These are phyloP conservation scores for Calliopsis andreniformis DNA, from an alignment of 1,140 invertebrate species.

Conservation along the genomic window DNA sequence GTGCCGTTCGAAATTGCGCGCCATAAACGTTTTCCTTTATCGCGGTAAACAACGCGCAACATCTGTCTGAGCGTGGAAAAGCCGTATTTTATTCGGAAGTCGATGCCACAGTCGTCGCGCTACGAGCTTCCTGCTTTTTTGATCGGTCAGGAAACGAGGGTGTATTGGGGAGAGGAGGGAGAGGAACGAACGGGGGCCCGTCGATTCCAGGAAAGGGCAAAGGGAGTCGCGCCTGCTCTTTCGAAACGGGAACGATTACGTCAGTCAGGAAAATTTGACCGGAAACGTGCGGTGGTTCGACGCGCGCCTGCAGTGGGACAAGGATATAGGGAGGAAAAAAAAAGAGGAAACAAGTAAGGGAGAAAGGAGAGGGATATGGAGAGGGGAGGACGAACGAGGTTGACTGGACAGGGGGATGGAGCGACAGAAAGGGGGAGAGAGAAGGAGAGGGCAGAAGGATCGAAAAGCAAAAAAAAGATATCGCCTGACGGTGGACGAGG, in stretches of 20 bases:
- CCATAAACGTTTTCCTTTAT: conserved; percentile 9
- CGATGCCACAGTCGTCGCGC: conserved; percentile 35
- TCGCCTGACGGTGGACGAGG: conserved; percentile 66
- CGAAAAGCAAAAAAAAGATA: conserved; percentile 42
- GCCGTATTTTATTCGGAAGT: conserved; percentile 4
- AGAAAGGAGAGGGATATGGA: conserved; percentile 7
- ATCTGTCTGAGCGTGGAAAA: conserved; percentile 18
- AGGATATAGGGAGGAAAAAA: conserved; percentile 9
- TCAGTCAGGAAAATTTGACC: conserved; percentile 58
- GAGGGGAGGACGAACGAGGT: conserved; percentile 1
- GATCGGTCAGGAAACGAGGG: background rate
- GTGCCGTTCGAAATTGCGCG: background rate
- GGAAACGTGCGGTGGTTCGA: conserved; percentile 49
- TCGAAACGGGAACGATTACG: conserved; percentile 56
- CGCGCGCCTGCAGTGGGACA: conserved; percentile 31
- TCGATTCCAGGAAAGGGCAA: conserved; percentile 51
- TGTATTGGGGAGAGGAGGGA: background rate
- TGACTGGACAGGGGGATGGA: background rate
- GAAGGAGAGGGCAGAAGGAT: conserved; percentile 8
- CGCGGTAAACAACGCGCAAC: conserved; percentile 12
- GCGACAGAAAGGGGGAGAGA: background rate
- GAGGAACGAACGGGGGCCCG: background rate
- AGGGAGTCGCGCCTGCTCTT: conserved; percentile 36
- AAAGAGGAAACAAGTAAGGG: background rate
- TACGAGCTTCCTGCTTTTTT: conserved; percentile 37